Conservation (phyloP, 1,140 invertebrate genomes). For the Hyles vespertilio region DNA sequence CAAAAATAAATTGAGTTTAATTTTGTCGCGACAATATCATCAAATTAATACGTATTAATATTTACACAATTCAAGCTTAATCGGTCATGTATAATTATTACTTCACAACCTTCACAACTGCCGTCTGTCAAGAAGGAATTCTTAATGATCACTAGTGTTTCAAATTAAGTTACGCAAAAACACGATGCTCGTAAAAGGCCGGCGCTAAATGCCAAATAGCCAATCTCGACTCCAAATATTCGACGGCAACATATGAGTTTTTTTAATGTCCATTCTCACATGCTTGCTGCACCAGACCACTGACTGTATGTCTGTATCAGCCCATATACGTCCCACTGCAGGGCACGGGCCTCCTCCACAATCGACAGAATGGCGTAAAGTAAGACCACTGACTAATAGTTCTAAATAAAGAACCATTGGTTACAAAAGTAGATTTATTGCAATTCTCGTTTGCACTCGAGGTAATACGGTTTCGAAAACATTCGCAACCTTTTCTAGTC, state of each 20-base stretch:
- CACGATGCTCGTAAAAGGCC: conserved; percentile 29
- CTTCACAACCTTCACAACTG: too few relatives aligned
- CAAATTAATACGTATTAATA: too few relatives aligned
- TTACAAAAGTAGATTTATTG: conserved; percentile 23
- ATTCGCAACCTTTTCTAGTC: conserved; percentile 43
- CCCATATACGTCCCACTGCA: too few relatives aligned
- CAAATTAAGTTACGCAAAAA: conserved; percentile 27
- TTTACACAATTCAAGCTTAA: too few relatives aligned
- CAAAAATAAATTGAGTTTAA: too few relatives aligned
- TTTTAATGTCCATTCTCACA: conserved; percentile 11
- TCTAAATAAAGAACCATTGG: conserved; percentile 23
- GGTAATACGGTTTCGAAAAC: conserved; percentile 35
- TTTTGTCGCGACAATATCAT: too few relatives aligned
- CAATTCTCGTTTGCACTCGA: conserved; percentile 15
- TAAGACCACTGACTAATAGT: conserved; percentile 9
- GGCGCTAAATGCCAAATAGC: conserved; percentile 29
- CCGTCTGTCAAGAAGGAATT: not conserved
- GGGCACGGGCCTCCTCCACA: too few relatives aligned
- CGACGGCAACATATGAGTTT: conserved; percentile 1
- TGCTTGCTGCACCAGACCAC: conserved; percentile 22
- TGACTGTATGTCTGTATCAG: too few relatives aligned
- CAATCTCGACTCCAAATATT: conserved; percentile 1
- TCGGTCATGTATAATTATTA: too few relatives aligned
- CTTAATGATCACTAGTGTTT: conserved; percentile 4
- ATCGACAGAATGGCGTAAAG: too few relatives aligned